Evolutionary conservation across 2,113 vertebrate species (phyloP), one percentile per base, ranked within the genome.

Genomic region (Tricholaema leucomelas): DNA sequence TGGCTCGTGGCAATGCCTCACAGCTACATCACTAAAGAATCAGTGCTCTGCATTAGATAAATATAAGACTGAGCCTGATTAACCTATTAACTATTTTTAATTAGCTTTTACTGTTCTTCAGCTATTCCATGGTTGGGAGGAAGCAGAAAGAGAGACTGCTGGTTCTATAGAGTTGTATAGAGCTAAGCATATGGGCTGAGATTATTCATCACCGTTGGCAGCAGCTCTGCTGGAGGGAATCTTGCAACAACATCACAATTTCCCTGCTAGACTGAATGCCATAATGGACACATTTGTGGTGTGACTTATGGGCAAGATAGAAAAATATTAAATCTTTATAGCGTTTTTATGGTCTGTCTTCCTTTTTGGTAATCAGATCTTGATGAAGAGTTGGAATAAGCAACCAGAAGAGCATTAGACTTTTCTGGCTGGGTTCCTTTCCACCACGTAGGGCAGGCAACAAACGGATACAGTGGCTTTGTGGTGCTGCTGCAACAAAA

Each of bases 21-120:
- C 5, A 85, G 54, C 82, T 94, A 76, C 90, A 96, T 84, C 85
- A 78, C 88, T 92, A 81, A 94, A 86, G 91, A 94, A 94, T 75
- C 90, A 72, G 69, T 56, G 28, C 59, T 90, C 94, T 95, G 77
- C 87, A 92, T 88, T 95, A 87, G 90, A 95, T 81, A 96, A 97
- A 97, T 95, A 93, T 89, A 95, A 96, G 82, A 88, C 60, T 8
- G 55, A 93, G 77, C 91, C 85, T 95, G 85, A 97, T 95, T 94
- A 96, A 95, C 89, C 94, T 96, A 95, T 94, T 96, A 95, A 96
- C 85, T 88, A 95, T 91, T 96, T 97, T 97, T 91, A 97, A 97
- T 97, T 95, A 87, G 79, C 95, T 96, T 95, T 96, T 92, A 89
- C 91, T 89, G 46, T 91, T 96, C 96, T 90, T 93, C 85, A 82